These are phyloP conservation scores for Cynopterus brachyotis DNA, from an alignment of 2,113 vertebrate species.

Conservation along the genomic window DNA sequence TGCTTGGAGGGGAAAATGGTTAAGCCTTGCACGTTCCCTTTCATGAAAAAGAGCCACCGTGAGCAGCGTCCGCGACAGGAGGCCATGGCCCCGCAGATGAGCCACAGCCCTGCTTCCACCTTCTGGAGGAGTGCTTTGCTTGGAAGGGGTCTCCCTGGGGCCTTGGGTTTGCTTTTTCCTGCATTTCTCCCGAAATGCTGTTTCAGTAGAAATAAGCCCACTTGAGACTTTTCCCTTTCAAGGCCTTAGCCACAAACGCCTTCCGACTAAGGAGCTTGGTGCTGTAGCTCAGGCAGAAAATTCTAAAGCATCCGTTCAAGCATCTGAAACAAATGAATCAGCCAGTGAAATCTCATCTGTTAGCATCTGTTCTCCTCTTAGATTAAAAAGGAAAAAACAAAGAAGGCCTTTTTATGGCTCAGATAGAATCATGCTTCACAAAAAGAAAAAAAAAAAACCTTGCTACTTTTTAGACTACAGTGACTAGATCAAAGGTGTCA, in stretches of 20 bases:
- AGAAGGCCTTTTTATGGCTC: background rate
- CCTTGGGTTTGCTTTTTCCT: conserved; percentile 72
- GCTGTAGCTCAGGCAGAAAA: conserved; percentile 77
- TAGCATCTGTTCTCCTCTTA: conserved; percentile 68
- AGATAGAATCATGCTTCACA: conserved; percentile 25
- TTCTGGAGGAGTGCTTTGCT: conserved; percentile 71
- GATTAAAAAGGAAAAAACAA: conserved; percentile 47
- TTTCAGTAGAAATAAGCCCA: conserved; percentile 77
- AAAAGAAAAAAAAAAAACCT: background rate
- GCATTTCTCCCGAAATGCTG: conserved; percentile 79
- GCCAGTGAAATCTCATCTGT: conserved; percentile 77
- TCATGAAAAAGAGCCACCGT: conserved; percentile 54
- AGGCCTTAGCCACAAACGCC: conserved; percentile 78
- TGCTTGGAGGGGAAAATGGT: conserved; percentile 59
- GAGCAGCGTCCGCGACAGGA: conserved; percentile 57
- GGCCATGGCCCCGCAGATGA: conserved; percentile 58
- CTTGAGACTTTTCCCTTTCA: conserved; percentile 76
- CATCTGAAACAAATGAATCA: conserved; percentile 82
- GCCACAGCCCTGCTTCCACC: conserved; percentile 65
- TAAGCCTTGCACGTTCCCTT: conserved; percentile 47
- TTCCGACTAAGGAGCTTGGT: conserved; percentile 79
- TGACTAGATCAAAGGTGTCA: background rate
- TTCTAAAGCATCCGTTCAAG: conserved; percentile 82
- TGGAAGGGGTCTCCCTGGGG: conserved; percentile 73
- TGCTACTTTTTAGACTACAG: background rate